Evolutionary conservation across 2,888 invertebrate species (phyloP), one percentile per base, ranked within the genome.

Genomic region (Ctenicera cuprea): DNA sequence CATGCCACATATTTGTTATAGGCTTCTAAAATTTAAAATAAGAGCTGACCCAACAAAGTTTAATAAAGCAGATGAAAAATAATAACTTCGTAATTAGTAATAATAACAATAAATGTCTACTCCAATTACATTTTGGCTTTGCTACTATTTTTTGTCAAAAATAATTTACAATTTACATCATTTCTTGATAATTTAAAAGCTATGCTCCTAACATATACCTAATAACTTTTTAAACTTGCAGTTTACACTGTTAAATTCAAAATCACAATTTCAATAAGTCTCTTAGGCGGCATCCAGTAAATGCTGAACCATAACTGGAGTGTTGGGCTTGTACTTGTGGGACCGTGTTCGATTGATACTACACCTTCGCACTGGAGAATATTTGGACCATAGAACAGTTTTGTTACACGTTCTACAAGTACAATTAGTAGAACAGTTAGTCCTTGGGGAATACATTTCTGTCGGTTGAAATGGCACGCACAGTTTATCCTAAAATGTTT

Each of bases 271-370:
- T 70, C 57, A 66, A 69, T 65, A 65, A 70, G 70, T 66, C 62
- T 68, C 20, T 71, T 79, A 83, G 59, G 82, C 81, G 16, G 82
- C 81, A 74, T 85, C 86, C 71, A 85, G 77, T 63, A 86, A 79
- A 77, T 85, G 84, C 66, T 85, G 85, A 41, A 85, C 81, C 83
- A 86, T 82, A 26, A 85, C 78, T 20, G 84, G 83, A 16, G 83
- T 81, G 14, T 81, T 78, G 12, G 83, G 79, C 62, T 67, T 75
- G 70, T 72, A 73, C 74, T 72, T 74, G 65, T 74, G 68, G 73
- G 77, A 76, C 74, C 76, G 68, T 79, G 77, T 63, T 74, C 73
- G 70, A 77, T 74, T 81, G 77, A 75, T 80, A 80, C 72, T 83
- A 81, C 73, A 82, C 78, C 61, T 79, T 75, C 37, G 78, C 71